Conservation (phyloP, 2,113 vertebrate species). For the Oceanites oceanicus region DNA sequence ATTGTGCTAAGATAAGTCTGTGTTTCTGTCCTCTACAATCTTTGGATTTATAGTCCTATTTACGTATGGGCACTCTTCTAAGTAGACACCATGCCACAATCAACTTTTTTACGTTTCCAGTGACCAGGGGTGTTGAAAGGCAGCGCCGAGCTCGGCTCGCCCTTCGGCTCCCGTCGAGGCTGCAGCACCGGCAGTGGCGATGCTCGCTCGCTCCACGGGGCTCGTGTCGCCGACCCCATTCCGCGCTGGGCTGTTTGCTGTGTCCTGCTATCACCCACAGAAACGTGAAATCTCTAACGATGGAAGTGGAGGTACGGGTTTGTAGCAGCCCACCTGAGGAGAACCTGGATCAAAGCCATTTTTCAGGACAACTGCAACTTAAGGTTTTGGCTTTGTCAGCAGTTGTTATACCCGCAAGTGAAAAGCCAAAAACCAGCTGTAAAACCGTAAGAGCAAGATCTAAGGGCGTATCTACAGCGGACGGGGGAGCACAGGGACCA, state of each 20-base stretch:
- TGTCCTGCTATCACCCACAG: background rate
- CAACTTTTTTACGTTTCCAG: background rate
- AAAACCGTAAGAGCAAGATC: background rate
- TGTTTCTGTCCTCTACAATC: background rate
- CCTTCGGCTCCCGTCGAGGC: background rate
- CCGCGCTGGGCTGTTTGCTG: rapidly evolving
- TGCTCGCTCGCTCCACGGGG: rapidly evolving
- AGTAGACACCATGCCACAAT: rapidly evolving
- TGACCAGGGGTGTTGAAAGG: background rate
- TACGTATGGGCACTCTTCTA: background rate
- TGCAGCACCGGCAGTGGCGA: background rate
- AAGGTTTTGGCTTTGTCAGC: background rate
- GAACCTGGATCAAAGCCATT: background rate
- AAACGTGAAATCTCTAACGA: rapidly evolving
- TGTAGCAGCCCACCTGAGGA: background rate
- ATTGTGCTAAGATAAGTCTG: rapidly evolving
- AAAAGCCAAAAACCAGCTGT: background rate
- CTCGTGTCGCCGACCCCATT: rapidly evolving
- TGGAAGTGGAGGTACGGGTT: rapidly evolving
- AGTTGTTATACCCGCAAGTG: background rate
- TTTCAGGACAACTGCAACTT: background rate
- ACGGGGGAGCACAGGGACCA: background rate
- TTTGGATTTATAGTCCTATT: background rate
- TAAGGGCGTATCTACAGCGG: background rate
- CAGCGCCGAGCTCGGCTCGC: rapidly evolving